Evolutionary conservation across 2,113 vertebrate species (phyloP).

Genomic region (Regulus satrapa): DNA sequence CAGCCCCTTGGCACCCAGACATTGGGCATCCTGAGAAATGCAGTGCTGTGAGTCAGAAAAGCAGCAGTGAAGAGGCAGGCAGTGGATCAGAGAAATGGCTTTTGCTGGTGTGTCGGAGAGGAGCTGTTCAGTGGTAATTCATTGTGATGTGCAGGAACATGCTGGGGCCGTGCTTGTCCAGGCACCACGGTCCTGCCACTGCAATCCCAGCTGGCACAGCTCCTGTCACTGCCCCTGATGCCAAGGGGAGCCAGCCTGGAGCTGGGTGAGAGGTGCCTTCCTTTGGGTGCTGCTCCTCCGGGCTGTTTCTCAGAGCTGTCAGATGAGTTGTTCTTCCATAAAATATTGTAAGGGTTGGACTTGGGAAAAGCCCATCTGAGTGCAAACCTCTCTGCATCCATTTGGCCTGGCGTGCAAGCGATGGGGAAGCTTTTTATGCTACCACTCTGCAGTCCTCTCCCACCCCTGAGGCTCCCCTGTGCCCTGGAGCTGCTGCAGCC

Average conservation of each 20-base stretch:
- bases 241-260: neutral
- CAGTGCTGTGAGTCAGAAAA: neutral
- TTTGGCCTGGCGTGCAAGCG: neutral
- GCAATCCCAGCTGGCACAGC: neutral
- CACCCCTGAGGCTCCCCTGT: neutral
- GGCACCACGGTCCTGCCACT: neutral
- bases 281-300: neutral
- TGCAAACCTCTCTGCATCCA: neutral
- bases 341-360: neutral
- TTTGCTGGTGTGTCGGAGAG: neutral
- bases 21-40: neutral
- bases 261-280: neutral
- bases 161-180: neutral
- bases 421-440: neutral
- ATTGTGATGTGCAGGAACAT: neutral
- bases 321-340: neutral
- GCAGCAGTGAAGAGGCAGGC: neutral
- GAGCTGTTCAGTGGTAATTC: neutral
- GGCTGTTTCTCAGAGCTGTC: conserved; percentile 5
- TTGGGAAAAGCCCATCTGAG: neutral
- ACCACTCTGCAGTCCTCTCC: neutral
- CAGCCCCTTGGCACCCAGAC: neutral
- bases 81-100: neutral
- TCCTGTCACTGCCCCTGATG: neutral
- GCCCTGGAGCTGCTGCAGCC: neutral